Evolutionary conservation across 2,113 vertebrate species (phyloP).

Genomic region (Lagenorhynchus albirostris): DNA sequence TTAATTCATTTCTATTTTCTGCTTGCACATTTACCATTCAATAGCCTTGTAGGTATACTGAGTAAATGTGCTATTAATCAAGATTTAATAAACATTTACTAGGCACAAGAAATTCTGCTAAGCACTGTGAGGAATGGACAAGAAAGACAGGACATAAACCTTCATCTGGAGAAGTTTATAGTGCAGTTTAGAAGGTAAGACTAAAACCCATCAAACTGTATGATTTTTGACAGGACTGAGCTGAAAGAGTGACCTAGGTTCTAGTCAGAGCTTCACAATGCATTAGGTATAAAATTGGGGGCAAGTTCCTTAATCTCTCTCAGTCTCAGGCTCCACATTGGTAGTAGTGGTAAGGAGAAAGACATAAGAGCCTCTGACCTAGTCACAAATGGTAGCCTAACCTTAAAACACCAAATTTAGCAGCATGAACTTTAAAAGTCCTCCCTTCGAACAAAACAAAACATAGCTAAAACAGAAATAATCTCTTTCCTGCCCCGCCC

Average conservation of each 20-base stretch:
- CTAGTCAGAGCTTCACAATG: background rate
- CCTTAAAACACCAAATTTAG: background rate
- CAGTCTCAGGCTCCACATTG: background rate
- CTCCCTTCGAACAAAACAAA: background rate
- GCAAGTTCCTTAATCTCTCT: background rate
- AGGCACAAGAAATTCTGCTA: background rate
- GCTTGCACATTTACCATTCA: background rate
- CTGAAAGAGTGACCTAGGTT: background rate
- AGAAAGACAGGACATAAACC: background rate
- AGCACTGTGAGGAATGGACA: background rate
- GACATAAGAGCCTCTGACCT: background rate
- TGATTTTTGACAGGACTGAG: background rate
- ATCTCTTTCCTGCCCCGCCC: background rate
- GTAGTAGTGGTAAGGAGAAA: background rate
- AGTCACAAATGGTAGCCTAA: background rate
- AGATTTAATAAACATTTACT: slow-evolving; percentile 2
- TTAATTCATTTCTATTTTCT: slow-evolving; percentile 39
- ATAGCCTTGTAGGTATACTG: background rate
- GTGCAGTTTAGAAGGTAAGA: background rate
- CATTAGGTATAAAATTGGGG: background rate
- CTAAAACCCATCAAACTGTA: background rate
- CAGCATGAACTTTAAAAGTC: background rate
- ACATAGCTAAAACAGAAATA: slow-evolving; percentile 11
- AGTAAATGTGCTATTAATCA: slow-evolving; percentile 9
- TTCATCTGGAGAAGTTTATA: background rate